These are phyloP conservation scores for Carcina quercana DNA, from an alignment of 2,888 invertebrate genomes.

Conservation along the genomic window DNA sequence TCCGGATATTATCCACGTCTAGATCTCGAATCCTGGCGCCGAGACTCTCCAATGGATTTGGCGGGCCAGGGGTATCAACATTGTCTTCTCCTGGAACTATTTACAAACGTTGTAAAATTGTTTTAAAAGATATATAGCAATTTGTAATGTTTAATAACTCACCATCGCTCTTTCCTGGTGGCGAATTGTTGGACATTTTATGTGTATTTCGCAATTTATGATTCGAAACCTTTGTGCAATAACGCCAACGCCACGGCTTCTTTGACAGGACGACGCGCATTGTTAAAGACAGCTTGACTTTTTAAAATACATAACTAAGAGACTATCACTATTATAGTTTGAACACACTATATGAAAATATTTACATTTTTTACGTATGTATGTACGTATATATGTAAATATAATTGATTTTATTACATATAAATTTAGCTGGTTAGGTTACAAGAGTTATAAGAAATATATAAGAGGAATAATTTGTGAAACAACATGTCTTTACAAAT, in stretches of 20 bases:
- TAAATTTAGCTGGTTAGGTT: too few relatives aligned
- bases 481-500: too few relatives aligned
- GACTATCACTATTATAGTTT: too few relatives aligned
- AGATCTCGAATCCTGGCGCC: conserved; percentile 55
- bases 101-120: conserved; percentile 3
- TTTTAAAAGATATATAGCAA: conserved; percentile 1
- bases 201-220: conserved; percentile 51
- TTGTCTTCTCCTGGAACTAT: conserved; percentile 41
- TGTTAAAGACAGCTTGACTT: conserved; percentile 31
- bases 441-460: too few relatives aligned
- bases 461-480: too few relatives aligned
- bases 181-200: conserved; percentile 65
- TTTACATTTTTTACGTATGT: too few relatives aligned
- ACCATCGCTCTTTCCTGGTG: conserved; percentile 62
- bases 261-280: conserved; percentile 56
- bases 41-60: conserved; percentile 50
- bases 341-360: too few relatives aligned
- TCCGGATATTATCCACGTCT: conserved; percentile 77
- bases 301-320: too few relatives aligned
- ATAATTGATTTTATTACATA: too few relatives aligned
- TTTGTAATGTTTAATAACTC: conserved; percentile 17
- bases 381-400: too few relatives aligned
- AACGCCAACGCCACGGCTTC: conserved; percentile 46
- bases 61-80: conserved; percentile 43
- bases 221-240: conserved; percentile 52